Percentiles rank a stretch among this genome's conserved stretches.
Evolutionary conservation across 2,113 vertebrate species (phyloP).

Genomic region (Phalacrocorax brasilianus): DNA sequence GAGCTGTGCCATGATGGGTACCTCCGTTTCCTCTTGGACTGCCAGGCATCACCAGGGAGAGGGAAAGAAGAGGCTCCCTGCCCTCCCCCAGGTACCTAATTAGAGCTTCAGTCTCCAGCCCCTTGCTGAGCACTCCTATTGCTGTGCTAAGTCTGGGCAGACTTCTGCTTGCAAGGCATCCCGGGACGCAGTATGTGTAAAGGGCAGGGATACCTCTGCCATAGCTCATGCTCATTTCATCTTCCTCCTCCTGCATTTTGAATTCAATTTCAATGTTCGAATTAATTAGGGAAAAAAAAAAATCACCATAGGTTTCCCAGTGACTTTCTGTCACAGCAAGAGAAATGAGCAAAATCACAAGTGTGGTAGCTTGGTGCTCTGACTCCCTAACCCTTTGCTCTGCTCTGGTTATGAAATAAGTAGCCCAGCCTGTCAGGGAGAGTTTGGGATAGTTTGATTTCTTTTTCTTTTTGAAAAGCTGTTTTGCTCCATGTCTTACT

Average conservation of each 20-base stretch:
- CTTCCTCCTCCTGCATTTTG: not conserved
- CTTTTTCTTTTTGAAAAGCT: not conserved
- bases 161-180: not conserved
- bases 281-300: not conserved
- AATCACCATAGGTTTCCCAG: not conserved
- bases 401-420: not conserved
- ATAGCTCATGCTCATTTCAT: not conserved
- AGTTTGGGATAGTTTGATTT: not conserved
- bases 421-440: not conserved
- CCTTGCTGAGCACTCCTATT: rapidly evolving
- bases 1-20: not conserved
- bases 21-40: not conserved
- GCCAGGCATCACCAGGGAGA: not conserved
- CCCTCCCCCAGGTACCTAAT: not conserved
- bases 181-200: not conserved
- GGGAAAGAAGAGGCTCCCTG: not conserved
- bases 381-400: not conserved
- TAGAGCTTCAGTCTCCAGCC: not conserved
- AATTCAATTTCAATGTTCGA: not conserved
- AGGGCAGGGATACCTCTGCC: not conserved
- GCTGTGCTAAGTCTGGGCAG: not conserved
- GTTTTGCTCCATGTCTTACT: not conserved
- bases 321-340: not conserved
- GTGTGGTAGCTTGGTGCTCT: not conserved
- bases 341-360: not conserved